Conservation (phyloP, 53 echinoderm and acorn worm species). For the Temnopleurus reevesii region DNA sequence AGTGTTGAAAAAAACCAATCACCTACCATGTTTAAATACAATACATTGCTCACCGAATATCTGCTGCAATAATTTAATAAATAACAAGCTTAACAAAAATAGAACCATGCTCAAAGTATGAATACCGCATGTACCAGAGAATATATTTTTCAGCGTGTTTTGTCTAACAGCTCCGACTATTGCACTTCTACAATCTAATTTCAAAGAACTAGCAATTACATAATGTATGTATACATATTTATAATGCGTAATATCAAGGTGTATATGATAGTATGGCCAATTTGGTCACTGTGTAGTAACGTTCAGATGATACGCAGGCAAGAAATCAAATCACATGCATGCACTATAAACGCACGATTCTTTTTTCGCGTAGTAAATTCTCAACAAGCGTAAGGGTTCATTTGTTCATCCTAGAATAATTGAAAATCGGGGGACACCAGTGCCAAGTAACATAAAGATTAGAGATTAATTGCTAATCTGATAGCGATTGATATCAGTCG, state of each 20-base stretch:
- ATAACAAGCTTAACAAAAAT: not conserved
- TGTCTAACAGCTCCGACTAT: not conserved
- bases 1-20: no score
- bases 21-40: no score
- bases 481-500: no score
- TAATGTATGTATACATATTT: not conserved
- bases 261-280: not conserved
- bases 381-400: no score
- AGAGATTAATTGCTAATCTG: no score
- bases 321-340: not conserved
- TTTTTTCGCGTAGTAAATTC: no score
- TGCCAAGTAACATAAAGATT: no score
- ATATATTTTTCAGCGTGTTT: not conserved
- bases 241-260: conserved; percentile 36
- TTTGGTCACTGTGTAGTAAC: conserved; percentile 7
- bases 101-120: not conserved
- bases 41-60: no score
- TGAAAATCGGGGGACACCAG: no score
- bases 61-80: not conserved
- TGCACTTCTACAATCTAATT: conserved; percentile 6
- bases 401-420: no score
- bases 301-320: not conserved
- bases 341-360: no score
- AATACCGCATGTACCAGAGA: not conserved
- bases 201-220: not conserved